phyloP scores from a whole-genome alignment of 2,888 invertebrate genomes.

The Oscheius myriophilus region DNA sequence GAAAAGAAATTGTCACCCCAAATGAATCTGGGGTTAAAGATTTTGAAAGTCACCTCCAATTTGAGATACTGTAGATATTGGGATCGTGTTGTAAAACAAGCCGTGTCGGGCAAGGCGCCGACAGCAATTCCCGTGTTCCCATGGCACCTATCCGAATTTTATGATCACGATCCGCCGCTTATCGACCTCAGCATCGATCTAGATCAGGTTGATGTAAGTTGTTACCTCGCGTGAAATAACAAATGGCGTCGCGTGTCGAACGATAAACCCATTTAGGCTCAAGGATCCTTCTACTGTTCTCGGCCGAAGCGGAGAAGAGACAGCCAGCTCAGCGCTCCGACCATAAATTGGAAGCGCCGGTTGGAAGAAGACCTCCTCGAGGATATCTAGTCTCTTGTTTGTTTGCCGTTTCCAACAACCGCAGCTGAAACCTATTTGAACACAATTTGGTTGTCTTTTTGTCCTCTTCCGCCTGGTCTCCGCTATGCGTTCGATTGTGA shows the following conservation, averaged over 20 bases:
- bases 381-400: slow-evolving; percentile 12
- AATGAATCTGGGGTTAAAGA: too few species aligned
- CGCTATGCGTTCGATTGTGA: too few species aligned
- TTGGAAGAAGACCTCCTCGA: slow-evolving; percentile 25
- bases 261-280: slow-evolving; percentile 14
- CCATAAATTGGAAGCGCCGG: slow-evolving; percentile 43
- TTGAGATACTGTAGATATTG: slow-evolving; percentile 66
- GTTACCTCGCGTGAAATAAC: slow-evolving; percentile 22
- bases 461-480: too few species aligned
- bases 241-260: slow-evolving; percentile 1
- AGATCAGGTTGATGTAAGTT: slow-evolving; percentile 59
- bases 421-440: too few species aligned
- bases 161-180: slow-evolving; percentile 66
- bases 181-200: slow-evolving; percentile 67
- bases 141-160: slow-evolving; percentile 68
- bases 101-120: slow-evolving; percentile 54
- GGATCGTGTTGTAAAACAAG: slow-evolving; percentile 62
- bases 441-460: too few species aligned
- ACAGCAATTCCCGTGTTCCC: slow-evolving; percentile 65
- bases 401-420: not conserved
- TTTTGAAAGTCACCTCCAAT: not conserved
- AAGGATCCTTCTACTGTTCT: slow-evolving; percentile 56
- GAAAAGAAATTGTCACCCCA: too few species aligned
- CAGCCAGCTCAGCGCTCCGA: slow-evolving; percentile 53
- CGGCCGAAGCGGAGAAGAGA: slow-evolving; percentile 43